These are phyloP conservation scores for Romanogobio albipinnatus DNA, from an alignment of 2,113 vertebrate species.

Conservation along the genomic window DNA sequence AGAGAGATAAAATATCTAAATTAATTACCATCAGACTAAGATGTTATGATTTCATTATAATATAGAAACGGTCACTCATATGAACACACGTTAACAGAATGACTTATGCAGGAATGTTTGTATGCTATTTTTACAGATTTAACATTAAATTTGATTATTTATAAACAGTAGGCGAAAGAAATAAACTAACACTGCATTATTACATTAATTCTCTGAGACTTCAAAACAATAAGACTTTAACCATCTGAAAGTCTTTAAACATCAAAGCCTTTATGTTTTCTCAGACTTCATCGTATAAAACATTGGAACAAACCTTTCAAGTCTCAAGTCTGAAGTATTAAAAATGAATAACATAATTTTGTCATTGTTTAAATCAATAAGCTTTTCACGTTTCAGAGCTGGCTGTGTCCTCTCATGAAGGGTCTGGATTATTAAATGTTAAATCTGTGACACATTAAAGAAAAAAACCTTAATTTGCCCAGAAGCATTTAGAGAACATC, in stretches of 20 bases:
- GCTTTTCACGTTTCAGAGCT: not conserved
- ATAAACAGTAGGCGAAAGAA: constrained; percentile 18
- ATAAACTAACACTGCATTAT: constrained; percentile 2
- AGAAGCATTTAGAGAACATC: constrained; percentile 12
- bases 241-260: constrained; percentile 2
- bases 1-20: not conserved
- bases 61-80: not conserved
- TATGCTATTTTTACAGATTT: not conserved
- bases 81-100: not conserved
- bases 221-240: not conserved
- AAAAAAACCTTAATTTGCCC: constrained; percentile 1
- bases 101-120: not conserved
- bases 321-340: constrained; percentile 13
- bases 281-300: not conserved
- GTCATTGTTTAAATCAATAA: constrained; percentile 19
- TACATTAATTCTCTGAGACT: not conserved
- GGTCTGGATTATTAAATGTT: constrained; percentile 1
- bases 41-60: not conserved
- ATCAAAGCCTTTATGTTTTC: constrained; percentile 37
- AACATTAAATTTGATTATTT: not conserved
- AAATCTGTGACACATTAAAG: not conserved
- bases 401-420: not conserved
- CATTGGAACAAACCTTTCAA: constrained; percentile 4
- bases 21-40: not conserved
- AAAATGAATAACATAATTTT: not conserved